Conservation (phyloP, 2,888 invertebrate species). For the Drosophila kuntzei region DNA sequence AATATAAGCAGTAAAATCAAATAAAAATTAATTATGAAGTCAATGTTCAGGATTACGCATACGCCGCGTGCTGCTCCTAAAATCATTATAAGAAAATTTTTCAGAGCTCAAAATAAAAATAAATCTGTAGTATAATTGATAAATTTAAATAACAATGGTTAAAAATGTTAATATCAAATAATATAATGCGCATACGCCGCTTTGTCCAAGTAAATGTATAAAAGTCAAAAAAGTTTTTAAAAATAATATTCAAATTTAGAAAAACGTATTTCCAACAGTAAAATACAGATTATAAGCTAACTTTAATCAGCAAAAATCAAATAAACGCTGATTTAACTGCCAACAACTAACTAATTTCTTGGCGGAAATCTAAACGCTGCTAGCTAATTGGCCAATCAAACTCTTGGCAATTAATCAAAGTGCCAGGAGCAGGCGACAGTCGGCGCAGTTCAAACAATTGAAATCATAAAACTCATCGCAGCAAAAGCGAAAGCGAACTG, state of each 20-base stretch:
- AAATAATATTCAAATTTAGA: background rate
- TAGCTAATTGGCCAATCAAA: constrained; percentile 61
- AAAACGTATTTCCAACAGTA: background rate
- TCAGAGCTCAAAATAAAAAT: background rate
- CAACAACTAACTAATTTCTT: constrained; percentile 26
- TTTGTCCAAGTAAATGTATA: background rate
- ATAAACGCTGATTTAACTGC: constrained; percentile 14
- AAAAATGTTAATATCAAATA: background rate
- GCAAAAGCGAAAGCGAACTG: constrained; percentile 25
- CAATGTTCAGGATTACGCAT: constrained; percentile 3
- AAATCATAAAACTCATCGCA: constrained; percentile 63
- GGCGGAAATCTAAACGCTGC: constrained; percentile 23
- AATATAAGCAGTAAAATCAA: background rate
- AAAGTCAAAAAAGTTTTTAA: background rate
- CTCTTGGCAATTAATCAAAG: constrained; percentile 66
- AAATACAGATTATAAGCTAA: background rate
- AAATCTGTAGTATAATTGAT: background rate
- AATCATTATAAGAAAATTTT: background rate
- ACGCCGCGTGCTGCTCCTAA: background rate
- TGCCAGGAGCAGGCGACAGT: constrained; percentile 53
- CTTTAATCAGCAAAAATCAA: constrained; percentile 4
- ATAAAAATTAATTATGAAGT: background rate
- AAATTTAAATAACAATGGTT: background rate
- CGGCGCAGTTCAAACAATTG: constrained; percentile 60
- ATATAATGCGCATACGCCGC: background rate